phyloP scores from a whole-genome alignment of 2,888 invertebrate genomes.

The Ophion ellenae region DNA sequence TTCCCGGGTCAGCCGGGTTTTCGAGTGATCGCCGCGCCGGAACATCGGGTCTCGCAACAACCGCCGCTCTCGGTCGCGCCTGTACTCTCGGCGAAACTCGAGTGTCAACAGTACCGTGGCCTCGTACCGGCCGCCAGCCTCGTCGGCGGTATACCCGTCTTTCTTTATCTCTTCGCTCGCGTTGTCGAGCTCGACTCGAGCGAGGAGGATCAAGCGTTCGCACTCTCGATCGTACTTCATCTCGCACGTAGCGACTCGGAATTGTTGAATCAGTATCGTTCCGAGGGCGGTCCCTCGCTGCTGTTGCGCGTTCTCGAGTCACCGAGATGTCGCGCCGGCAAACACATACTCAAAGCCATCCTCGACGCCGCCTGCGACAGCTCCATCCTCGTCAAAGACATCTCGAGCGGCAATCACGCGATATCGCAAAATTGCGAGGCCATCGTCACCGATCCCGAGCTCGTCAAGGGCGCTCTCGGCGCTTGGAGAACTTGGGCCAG shows the following conservation, averaged over 20 bases:
- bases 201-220: conserved; percentile 87
- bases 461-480: conserved; percentile 79
- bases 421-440: conserved; percentile 81
- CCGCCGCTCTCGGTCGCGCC: conserved; percentile 83
- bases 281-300: conserved; percentile 86
- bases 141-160: conserved; percentile 87
- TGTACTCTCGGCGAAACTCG: conserved; percentile 81
- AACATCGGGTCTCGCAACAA: conserved; percentile 83
- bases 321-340: conserved; percentile 86
- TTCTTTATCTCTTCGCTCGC: conserved; percentile 89
- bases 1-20: conserved; percentile 84
- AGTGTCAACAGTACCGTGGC: conserved; percentile 84
- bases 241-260: conserved; percentile 87
- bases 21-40: conserved; percentile 82
- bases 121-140: conserved; percentile 85
- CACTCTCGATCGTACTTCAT: conserved; percentile 86
- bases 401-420: conserved; percentile 78
- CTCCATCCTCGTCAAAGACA: conserved; percentile 84
- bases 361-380: conserved; percentile 88
- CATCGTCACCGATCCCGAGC: conserved; percentile 80
- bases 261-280: conserved; percentile 86
- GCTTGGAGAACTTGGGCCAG: conserved; percentile 82
- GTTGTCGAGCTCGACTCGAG: conserved; percentile 88
- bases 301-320: conserved; percentile 88
- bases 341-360: conserved; percentile 87